Conservation (phyloP, 2,797 vertebrate genomes). For the Esox masquinongy region DNA sequence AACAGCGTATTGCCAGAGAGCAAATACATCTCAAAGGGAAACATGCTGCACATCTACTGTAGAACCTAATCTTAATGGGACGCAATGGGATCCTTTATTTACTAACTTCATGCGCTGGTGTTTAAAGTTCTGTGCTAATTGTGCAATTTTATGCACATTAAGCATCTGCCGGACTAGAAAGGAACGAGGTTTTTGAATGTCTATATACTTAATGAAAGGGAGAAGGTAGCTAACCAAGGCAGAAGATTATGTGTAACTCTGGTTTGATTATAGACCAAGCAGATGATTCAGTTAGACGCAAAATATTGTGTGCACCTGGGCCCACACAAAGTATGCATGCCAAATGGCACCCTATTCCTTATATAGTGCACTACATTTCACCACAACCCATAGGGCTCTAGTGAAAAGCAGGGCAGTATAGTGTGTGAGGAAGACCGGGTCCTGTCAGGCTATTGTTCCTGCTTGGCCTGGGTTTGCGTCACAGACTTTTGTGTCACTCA, state of each 20-base stretch:
- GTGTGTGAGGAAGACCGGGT: too few species aligned
- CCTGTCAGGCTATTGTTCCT: not conserved
- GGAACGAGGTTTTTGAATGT: not conserved
- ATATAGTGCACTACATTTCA: not conserved
- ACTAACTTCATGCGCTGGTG: not conserved
- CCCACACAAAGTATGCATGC: not conserved
- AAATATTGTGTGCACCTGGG: not conserved
- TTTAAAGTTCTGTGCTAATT: not conserved
- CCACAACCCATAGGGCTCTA: not conserved
- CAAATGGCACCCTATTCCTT: not conserved
- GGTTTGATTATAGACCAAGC: not conserved
- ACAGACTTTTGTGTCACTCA: not conserved
- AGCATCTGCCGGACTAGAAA: not conserved
- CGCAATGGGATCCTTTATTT: not conserved
- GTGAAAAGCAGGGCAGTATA: not conserved
- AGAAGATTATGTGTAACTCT: constrained; percentile 1
- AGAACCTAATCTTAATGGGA: not conserved
- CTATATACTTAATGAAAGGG: not conserved
- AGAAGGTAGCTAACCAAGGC: not conserved
- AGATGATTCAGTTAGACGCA: not conserved
- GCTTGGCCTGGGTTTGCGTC: not conserved
- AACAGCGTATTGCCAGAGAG: not conserved
- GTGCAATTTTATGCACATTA: not conserved
- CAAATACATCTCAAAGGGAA: constrained; percentile 4
- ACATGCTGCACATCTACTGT: constrained; percentile 1